A percentile compares a stretch with the other conserved stretches of the same genome.
These are phyloP conservation scores for Minunthozetes semirufus DNA, from an alignment of 2,888 invertebrate species.

Conservation along the genomic window DNA sequence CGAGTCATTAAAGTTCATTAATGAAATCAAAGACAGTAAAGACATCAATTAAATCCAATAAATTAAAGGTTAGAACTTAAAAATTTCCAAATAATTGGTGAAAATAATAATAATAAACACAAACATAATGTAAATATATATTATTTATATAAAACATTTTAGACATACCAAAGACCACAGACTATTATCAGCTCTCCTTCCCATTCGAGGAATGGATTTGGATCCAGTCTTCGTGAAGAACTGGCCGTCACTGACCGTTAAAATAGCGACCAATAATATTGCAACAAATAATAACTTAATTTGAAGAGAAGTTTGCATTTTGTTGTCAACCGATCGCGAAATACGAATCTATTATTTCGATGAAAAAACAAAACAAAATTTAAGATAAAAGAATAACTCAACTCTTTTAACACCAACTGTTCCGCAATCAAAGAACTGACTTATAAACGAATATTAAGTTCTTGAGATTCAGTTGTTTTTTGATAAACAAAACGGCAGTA, in stretches of 20 bases:
- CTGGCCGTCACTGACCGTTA: slow-evolving; percentile 28
- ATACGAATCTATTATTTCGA: not conserved
- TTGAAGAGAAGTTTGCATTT: slow-evolving; percentile 2
- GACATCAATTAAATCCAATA: too few species aligned
- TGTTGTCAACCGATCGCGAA: not conserved
- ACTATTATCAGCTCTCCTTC: slow-evolving; percentile 36
- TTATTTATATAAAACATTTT: not conserved
- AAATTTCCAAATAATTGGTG: too few species aligned
- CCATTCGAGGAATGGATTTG: slow-evolving; percentile 39
- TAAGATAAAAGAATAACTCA: not conserved
- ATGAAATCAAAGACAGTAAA: too few species aligned
- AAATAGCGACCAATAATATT: not conserved
- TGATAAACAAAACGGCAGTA: not conserved
- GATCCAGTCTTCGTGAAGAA: slow-evolving; percentile 39
- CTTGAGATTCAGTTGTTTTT: not conserved
- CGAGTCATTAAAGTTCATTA: too few species aligned
- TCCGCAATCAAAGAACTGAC: not conserved
- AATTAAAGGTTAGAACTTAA: too few species aligned
- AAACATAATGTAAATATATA: too few species aligned
- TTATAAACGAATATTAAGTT: not conserved
- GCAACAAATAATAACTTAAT: slow-evolving; percentile 12
- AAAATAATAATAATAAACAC: too few species aligned
- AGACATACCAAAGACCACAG: slow-evolving; percentile 8
- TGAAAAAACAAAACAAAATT: not conserved
- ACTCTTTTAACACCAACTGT: not conserved